phyloP scores from a whole-genome alignment of 2,797 vertebrate genomes.

The Cynodonichthys magdalenae region DNA sequence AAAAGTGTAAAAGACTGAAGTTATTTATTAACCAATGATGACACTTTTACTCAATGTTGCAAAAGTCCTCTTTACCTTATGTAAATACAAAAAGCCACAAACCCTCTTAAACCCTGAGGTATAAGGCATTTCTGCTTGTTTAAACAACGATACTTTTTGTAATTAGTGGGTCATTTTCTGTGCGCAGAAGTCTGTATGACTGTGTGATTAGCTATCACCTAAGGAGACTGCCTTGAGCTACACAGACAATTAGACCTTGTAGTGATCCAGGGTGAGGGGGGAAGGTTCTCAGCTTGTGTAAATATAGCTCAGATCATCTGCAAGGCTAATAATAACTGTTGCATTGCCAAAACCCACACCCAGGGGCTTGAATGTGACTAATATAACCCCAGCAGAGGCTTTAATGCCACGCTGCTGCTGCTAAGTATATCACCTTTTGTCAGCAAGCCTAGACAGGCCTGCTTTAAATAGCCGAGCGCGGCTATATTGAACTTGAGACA shows the following conservation, averaged over 20 bases:
- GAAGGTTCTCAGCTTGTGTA: constrained; percentile 46
- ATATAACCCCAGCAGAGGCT: constrained; percentile 78
- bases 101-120: constrained; percentile 2
- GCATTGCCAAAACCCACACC: constrained; percentile 74
- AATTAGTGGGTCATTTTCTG: neutral
- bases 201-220: constrained; percentile 7
- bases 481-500: constrained; percentile 82
- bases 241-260: constrained; percentile 33
- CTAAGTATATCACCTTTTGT: constrained; percentile 85
- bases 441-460: constrained; percentile 71
- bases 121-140: constrained; percentile 8
- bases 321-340: constrained; percentile 78
- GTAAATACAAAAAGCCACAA: constrained; percentile 27
- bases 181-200: neutral
- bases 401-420: constrained; percentile 75
- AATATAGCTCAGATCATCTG: constrained; percentile 69
- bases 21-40: constrained; percentile 56
- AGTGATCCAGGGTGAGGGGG: neutral
- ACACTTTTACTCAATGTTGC: constrained; percentile 32
- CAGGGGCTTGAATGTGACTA: constrained; percentile 71
- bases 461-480: constrained; percentile 76
- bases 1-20: constrained; percentile 3
- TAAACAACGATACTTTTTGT: constrained; percentile 1
- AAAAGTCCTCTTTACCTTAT: constrained; percentile 28
- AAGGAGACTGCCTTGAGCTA: constrained; percentile 15